Percentiles rank a stretch among this genome's conserved stretches.
Conservation (phyloP, 2,888 invertebrate genomes). For the Andrena trimmerana region DNA sequence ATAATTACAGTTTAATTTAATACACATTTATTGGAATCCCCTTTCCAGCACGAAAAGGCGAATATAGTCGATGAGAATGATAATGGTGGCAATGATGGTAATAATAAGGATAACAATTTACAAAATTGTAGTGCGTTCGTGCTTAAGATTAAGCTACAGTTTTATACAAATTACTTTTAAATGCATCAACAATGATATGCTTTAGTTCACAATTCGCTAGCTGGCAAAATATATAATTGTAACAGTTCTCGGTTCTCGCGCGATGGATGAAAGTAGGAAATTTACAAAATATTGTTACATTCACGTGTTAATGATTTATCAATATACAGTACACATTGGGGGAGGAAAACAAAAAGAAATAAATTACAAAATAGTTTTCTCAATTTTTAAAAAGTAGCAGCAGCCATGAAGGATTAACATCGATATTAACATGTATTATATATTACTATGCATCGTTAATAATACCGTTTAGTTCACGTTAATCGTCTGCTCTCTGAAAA, state of each 20-base stretch:
- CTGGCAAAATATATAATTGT: slow-evolving; percentile 17
- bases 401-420: slow-evolving; percentile 36
- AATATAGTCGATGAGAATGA: slow-evolving; percentile 32
- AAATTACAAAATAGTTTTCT: slow-evolving; percentile 21
- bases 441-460: slow-evolving; percentile 58
- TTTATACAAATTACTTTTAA: slow-evolving; percentile 66
- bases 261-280: slow-evolving; percentile 24
- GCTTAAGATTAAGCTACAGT: slow-evolving; percentile 45
- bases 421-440: slow-evolving; percentile 49
- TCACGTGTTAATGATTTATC: slow-evolving; percentile 34
- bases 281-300: slow-evolving; percentile 31
- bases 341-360: background rate
- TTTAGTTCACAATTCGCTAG: slow-evolving; percentile 44
- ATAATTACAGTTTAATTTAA: slow-evolving; percentile 48
- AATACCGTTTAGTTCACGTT: slow-evolving; percentile 23
- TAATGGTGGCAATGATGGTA: slow-evolving; percentile 25
- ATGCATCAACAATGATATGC: slow-evolving; percentile 59
- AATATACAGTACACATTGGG: slow-evolving; percentile 14
- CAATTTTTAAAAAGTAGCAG: slow-evolving; percentile 34
- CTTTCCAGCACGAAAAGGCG: slow-evolving; percentile 25
- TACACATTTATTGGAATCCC: slow-evolving; percentile 51
- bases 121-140: slow-evolving; percentile 49
- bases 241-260: slow-evolving; percentile 28
- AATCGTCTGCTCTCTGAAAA: background rate
- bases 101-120: slow-evolving; percentile 42